Evolutionary conservation across 2,797 vertebrate species (phyloP).

Genomic region (Hylomyscus alleni): DNA sequence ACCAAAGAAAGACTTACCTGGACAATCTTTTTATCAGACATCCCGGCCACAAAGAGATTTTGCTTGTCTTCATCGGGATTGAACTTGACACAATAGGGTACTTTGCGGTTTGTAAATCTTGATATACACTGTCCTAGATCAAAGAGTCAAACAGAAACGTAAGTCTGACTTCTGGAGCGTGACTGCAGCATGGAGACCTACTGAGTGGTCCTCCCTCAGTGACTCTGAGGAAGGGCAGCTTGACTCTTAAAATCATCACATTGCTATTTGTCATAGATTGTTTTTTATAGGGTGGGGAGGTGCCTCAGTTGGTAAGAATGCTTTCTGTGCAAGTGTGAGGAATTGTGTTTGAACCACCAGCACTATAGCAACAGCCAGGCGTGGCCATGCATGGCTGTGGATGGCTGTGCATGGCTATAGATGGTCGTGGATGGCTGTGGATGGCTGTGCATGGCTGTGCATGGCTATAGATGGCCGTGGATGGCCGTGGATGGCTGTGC

Average conservation of each 20-base stretch:
- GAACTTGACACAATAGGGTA: slow-evolving; percentile 99
- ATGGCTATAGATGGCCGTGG: too few relatives aligned
- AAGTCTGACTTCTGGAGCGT: not conserved
- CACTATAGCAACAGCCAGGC: not conserved
- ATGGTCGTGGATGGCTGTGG: too few relatives aligned
- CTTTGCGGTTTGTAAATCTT: slow-evolving; percentile 98
- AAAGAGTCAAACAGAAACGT: slow-evolving; percentile 74
- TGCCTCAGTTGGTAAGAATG: too few relatives aligned
- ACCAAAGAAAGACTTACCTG: slow-evolving; percentile 91
- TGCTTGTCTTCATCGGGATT: slow-evolving; percentile 99
- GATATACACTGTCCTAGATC: slow-evolving; percentile 96
- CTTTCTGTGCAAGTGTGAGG: not conserved
- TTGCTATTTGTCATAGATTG: not conserved
- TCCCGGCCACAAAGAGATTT: slow-evolving; percentile 97
- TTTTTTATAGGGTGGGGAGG: too few relatives aligned
- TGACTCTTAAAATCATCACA: not conserved
- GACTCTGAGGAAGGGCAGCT: slow-evolving; percentile 27
- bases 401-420: too few relatives aligned
- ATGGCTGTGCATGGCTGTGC: too few relatives aligned
- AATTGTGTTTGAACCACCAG: not conserved
- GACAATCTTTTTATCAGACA: slow-evolving; percentile 99
- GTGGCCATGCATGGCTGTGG: not conserved
- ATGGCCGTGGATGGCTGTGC: too few relatives aligned
- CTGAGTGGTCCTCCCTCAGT: not conserved
- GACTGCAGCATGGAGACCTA: not conserved